Conservation (phyloP, 1,140 invertebrate species). For the Sinonovacula constricta region DNA sequence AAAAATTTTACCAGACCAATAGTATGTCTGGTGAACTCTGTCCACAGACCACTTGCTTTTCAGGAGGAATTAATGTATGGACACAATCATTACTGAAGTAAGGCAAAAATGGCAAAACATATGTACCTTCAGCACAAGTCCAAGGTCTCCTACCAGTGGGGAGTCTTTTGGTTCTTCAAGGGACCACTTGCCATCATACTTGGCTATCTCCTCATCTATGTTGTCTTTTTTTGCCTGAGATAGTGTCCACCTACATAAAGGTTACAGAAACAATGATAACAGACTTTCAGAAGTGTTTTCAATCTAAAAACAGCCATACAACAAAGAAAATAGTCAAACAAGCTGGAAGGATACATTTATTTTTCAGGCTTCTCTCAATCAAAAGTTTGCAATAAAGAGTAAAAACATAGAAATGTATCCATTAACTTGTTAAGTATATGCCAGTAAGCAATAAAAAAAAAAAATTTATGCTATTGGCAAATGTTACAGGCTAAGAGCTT, state of each 20-base stretch:
- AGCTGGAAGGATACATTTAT: conserved; percentile 13
- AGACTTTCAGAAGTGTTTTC: not conserved
- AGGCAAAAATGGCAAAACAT: no score
- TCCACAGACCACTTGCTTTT: no score
- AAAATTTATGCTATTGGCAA: no score
- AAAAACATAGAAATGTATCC: not conserved
- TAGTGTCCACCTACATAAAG: conserved; percentile 85
- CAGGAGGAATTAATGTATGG: no score
- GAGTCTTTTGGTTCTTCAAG: conserved; percentile 89
- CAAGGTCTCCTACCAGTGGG: conserved; percentile 89
- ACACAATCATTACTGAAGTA: no score
- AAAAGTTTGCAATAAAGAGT: not conserved
- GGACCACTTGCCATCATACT: conserved; percentile 94
- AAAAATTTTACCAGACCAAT: no score
- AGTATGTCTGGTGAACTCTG: no score
- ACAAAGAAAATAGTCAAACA: no score
- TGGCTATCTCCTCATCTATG: conserved; percentile 91
- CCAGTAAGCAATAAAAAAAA: no score
- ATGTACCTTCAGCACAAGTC: conserved; percentile 89
- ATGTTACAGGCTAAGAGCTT: no score
- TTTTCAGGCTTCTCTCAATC: not conserved
- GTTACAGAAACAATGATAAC: conserved; percentile 2
- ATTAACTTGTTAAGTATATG: not conserved
- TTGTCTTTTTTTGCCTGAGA: conserved; percentile 97
- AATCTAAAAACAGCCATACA: not conserved